Evolutionary conservation across 2,888 invertebrate species (phyloP).

Genomic region (Miltochrista miniata): DNA sequence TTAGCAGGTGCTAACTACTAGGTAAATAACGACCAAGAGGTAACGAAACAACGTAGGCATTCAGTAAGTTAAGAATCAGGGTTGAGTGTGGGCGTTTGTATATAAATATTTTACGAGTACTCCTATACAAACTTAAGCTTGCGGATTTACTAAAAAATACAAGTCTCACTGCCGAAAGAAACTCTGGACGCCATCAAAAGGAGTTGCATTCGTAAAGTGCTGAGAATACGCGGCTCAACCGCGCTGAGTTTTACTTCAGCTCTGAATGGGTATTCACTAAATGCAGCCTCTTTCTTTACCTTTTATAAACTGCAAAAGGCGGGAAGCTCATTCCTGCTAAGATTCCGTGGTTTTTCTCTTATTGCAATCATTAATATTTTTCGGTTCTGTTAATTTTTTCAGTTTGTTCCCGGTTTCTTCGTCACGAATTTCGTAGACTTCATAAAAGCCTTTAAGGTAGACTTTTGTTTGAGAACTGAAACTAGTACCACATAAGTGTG

Average conservation of each 20-base stretch:
- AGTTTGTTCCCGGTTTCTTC: conserved; percentile 27
- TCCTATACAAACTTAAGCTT: not conserved
- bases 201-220: conserved; percentile 76
- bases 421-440: conserved; percentile 11
- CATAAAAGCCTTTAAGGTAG: not conserved
- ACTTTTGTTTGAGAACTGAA: not conserved
- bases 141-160: conserved; percentile 46
- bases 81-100: too few relatives aligned
- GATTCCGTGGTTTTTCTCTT: conserved; percentile 54
- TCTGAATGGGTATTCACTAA: conserved; percentile 81
- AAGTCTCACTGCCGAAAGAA: conserved; percentile 76
- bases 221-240: conserved; percentile 61
- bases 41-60: too few relatives aligned
- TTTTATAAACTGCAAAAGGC: conserved; percentile 75
- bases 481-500: not conserved
- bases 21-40: too few relatives aligned
- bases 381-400: conserved; percentile 43
- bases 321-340: conserved; percentile 71
- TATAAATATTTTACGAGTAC: not conserved
- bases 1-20: too few relatives aligned
- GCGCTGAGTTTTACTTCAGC: conserved; percentile 69
- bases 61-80: too few relatives aligned
- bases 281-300: conserved; percentile 73
- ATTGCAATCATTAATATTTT: conserved; percentile 67
- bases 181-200: conserved; percentile 69